Base-by-base conservation (phyloP, 2,113 vertebrate species). In the Connochaetes taurinus region DNA sequence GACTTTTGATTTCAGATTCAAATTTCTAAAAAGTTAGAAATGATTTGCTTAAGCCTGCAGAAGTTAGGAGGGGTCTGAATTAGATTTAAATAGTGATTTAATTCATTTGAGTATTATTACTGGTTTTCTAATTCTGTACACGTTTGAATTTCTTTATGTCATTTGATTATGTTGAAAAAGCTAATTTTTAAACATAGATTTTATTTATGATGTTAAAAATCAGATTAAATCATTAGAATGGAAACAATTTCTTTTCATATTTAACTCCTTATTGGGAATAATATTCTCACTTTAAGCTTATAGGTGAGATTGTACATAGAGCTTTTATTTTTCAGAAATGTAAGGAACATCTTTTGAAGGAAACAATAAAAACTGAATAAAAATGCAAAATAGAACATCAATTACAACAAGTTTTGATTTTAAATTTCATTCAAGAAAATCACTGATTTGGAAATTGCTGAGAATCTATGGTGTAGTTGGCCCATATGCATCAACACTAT, bases 61-160 rank as follows among this genome's bases (percentile, higher is more conserved):
- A n/a, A 55, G 9, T 19, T n/a, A 67, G 21, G 15, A 62, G 19
- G 14, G 78, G 23, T 80, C 53, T 94, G 47, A 88, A 94, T 91
- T 88, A 53, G 16, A 84, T 94, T 94, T 91, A 71, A 97, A 25
- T 6, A 58, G 58, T 91, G 19, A 85, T 95, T 84, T 94, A 52
- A 74, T 95, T 31, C 29, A 82, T 21, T 89, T 92, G 81, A 23
- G 10, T 94, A 47, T 92, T 94, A 55, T 94, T 53, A 86, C 19
- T 27, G 29, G 5, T 85, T 94, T 17, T 95, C 7, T 81, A 81
- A 81, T 78, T 88, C 8, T 91, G 17, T 84, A 47, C 23, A 52
- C 25, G 10, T 89, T 89, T 89, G 15, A 78, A 67, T 57, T 84
- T 90, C 25, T 90, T 92, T 82, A 62, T 95, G n/a, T 17, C 6